Conservation (phyloP, 2,797 vertebrate species). For the Denticeps clupeoides region DNA sequence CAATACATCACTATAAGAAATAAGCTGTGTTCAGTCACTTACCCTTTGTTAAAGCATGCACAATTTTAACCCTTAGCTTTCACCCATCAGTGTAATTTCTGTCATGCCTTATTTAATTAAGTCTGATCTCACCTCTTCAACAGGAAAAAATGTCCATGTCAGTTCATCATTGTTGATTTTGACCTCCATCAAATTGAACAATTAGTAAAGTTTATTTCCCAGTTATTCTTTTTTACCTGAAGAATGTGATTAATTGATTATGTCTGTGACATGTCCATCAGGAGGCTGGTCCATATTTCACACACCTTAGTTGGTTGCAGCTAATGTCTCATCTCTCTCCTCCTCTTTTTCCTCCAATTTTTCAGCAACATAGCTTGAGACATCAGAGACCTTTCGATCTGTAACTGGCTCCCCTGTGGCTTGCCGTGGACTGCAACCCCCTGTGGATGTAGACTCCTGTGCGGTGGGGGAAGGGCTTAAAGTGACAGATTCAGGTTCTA, state of each 20-base stretch:
- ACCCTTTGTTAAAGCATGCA: no score
- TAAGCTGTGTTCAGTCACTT: no score
- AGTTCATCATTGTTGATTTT: no score
- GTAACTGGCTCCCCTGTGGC: conserved; percentile 51
- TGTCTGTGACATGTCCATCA: conserved; percentile 16
- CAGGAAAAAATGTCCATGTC: no score
- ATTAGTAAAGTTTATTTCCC: no score
- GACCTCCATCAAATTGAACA: no score
- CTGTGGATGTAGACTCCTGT: conserved; percentile 69
- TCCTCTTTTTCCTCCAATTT: conserved; percentile 80
- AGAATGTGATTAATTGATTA: conserved; percentile 54
- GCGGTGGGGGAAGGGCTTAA: conserved; percentile 67
- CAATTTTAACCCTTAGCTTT: no score
- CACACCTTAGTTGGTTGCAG: conserved; percentile 50
- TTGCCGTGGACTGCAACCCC: conserved; percentile 73
- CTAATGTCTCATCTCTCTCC: conserved; percentile 47
- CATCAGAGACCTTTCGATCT: conserved; percentile 79
- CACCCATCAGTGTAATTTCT: no score
- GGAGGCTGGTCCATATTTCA: conserved; percentile 12
- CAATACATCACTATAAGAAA: no score
- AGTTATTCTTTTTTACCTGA: conserved; percentile 46
- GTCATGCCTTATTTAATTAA: no score
- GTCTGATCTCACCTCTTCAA: no score
- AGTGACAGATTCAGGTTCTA: conserved; percentile 81
- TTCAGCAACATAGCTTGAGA: conserved; percentile 79